These are phyloP conservation scores for Boulengeromyrus knoepffleri DNA, from an alignment of 2,113 vertebrate genomes.

Conservation along the genomic window DNA sequence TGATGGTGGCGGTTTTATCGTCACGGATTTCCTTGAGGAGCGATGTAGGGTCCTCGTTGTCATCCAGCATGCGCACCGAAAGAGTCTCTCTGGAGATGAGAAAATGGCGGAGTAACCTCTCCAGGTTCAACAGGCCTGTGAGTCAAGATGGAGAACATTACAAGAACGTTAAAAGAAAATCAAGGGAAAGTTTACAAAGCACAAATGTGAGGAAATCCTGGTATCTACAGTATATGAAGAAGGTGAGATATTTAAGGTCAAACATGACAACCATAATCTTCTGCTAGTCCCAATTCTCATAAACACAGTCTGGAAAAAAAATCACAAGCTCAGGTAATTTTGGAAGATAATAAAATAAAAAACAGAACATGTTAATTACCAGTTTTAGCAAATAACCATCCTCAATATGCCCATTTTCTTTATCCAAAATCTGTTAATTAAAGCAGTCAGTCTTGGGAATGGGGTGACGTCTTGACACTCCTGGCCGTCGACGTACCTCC, in stretches of 20 bases:
- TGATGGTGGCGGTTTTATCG: slow-evolving; percentile 94
- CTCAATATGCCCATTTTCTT: neutral
- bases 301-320: neutral
- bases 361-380: neutral
- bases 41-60: slow-evolving; percentile 88
- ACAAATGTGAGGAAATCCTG: neutral
- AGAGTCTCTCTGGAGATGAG: slow-evolving; percentile 98
- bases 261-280: neutral
- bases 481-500: neutral
- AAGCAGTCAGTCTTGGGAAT: neutral
- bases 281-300: neutral
- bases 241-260: neutral
- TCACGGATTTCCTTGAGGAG: slow-evolving; percentile 95
- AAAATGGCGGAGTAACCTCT: slow-evolving; percentile 93
- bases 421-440: neutral
- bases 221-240: neutral
- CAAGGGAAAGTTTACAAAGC: neutral
- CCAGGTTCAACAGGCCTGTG: slow-evolving; percentile 92
- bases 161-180: neutral
- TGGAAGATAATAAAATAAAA: neutral
- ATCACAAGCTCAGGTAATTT: neutral
- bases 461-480: neutral
- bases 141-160: slow-evolving; percentile 9
- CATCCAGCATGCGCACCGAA: slow-evolving; percentile 91
- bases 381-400: neutral